A percentile compares a stretch with the other conserved stretches of the same genome.
These are phyloP conservation scores for Amphimedon queenslandica DNA, from an alignment of 37 sponge, comb jelly and placozoan species.

Conservation along the genomic window DNA sequence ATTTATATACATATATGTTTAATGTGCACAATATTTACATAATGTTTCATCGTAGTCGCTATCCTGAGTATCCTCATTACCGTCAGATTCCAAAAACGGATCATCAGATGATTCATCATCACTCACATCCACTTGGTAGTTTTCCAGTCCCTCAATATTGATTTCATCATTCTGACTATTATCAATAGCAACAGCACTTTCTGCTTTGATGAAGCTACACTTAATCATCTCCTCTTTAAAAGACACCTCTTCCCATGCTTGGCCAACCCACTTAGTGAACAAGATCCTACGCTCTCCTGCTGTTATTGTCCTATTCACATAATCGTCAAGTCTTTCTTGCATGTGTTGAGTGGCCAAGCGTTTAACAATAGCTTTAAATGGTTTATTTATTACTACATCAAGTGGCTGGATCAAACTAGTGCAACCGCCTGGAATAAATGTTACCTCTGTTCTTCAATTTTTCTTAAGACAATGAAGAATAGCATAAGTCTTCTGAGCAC, in stretches of 20 bases:
- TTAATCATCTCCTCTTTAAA: constrained; percentile 30
- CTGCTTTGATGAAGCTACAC: constrained; percentile 35
- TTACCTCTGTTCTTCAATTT: constrained; percentile 11
- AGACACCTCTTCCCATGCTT: constrained; percentile 53
- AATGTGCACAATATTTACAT: no score
- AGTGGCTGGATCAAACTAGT: constrained; percentile 51
- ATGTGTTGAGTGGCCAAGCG: constrained; percentile 27
- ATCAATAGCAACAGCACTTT: constrained; percentile 31
- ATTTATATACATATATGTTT: no score
- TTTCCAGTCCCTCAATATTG: constrained; percentile 31
- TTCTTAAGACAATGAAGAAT: constrained; percentile 6
- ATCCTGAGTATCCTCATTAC: neutral
- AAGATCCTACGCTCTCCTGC: constrained; percentile 30
- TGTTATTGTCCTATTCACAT: constrained; percentile 28
- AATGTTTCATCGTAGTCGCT: no score
- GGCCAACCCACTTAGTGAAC: constrained; percentile 52
- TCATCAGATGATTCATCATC: constrained; percentile 36
- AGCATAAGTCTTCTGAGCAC: constrained; percentile 17
- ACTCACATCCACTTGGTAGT: constrained; percentile 24
- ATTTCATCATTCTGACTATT: constrained; percentile 32
- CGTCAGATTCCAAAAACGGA: constrained; percentile 17
- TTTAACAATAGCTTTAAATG: constrained; percentile 37
- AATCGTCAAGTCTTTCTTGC: constrained; percentile 33
- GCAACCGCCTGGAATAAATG: constrained; percentile 46
- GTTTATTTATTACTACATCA: constrained; percentile 41